Base-by-base conservation (phyloP, 1,140 invertebrate genomes). In the Zaprionus davidi region DNA sequence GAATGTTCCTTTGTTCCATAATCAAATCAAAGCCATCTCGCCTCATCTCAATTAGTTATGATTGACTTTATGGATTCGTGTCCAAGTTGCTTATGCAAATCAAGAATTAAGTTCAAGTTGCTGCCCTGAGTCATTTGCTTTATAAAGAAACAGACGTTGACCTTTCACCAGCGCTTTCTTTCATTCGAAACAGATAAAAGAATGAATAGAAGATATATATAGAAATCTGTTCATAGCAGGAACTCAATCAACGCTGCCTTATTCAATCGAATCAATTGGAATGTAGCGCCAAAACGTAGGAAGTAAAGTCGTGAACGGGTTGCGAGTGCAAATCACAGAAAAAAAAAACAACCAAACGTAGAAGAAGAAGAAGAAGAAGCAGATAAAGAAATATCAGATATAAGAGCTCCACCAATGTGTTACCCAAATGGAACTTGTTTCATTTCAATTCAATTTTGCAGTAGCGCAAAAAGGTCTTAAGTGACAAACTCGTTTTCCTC, bases 401-500 rank as follows among this genome's bases (percentile, higher is more conserved):
- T 63, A 65, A 68, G 58, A 65, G 49, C 53, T 51, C 4, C 46
- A 55, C 13, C 17, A 65, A 38, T 76, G 60, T 73, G 44, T 62
- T 73, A 69, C 31, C 63, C 75, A 76, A 77, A 78, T 69, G 71
- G 51, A 86, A 86, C 83, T 83, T 69, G 83, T 87, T 87, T 88
- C 76, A 85, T 87, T 87, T 82, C 76, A 79, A 85, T 82, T 87
- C 79, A 76, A 82, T 85, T 79, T 83, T 72, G 82, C 82, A 87
- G 72, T 78, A 78, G 84, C 80, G 78, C 77, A 88, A 88, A 88
- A 82, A 83, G 85, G 84, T 83, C 81, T 87, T 83, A 78, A 88
- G 77, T 88, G 83, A 83, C 84, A 87, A 87, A 87, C 83, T 83
- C 72, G 83, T 88, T 87, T 87, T 60, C 66, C 58, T 41, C 71